phyloP scores from a whole-genome alignment of 92 coral and sea anemone species.

The Paragorgia papillata region DNA sequence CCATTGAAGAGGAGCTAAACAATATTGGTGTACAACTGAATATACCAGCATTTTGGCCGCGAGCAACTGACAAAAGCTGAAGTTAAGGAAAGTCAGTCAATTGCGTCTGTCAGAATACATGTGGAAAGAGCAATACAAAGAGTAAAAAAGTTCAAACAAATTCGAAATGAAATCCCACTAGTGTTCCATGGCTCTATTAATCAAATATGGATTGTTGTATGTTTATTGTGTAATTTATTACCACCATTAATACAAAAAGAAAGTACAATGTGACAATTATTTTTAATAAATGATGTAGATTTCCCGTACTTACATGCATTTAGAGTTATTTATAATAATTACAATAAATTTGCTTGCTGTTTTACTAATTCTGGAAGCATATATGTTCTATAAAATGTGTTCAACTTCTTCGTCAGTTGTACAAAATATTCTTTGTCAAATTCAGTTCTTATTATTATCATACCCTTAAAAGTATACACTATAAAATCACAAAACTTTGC shows the following conservation, averaged over 20 bases:
- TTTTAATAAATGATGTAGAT: no score
- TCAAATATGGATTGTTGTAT: conserved; percentile 60
- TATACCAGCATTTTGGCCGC: conserved; percentile 51
- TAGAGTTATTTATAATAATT: no score
- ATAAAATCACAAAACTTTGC: no score
- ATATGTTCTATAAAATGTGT: no score
- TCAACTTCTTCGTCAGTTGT: no score
- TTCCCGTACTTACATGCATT: no score
- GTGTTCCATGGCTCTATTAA: conserved; percentile 59
- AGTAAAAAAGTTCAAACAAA: conserved; percentile 54
- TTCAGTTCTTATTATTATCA: no score
- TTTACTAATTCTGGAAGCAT: no score
- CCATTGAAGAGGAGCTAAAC: conserved; percentile 45
- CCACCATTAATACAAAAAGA: conserved; percentile 9
- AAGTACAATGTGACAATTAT: no score
- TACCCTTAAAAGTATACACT: no score
- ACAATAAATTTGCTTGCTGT: no score
- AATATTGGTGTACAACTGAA: conserved; percentile 31
- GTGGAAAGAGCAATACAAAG: conserved; percentile 59
- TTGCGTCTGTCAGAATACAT: conserved; percentile 59
- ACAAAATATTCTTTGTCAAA: no score
- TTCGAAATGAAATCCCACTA: conserved; percentile 56
- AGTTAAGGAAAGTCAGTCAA: conserved; percentile 47
- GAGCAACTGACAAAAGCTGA: conserved; percentile 43
- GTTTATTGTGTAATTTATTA: conserved; percentile 26